Evolutionary conservation across 2,113 vertebrate genomes (phyloP), one percentile per base, ranked within the genome.

Genomic region (Sturnira hondurensis): DNA sequence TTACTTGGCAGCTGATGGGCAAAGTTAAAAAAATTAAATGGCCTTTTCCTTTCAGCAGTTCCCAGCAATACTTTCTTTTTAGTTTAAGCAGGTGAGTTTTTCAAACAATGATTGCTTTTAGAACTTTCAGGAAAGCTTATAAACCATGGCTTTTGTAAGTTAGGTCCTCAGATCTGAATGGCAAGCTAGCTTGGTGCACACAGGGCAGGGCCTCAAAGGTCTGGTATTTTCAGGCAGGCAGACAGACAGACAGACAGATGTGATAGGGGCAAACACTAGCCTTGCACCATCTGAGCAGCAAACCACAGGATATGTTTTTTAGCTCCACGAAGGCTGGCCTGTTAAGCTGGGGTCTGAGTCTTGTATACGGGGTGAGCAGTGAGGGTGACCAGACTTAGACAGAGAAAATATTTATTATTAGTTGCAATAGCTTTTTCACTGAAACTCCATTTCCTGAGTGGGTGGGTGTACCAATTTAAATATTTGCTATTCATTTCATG

Each of bases 1-100:
- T 98, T 97, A 92, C 94, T 98, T 98, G 98, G 97, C 97, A 98
- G 96, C 97, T 98, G 92, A 97, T 96, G 61, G 14, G 96, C 93
- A 97, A 98, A 92, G 96, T 97, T 50, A 67, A 91, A 97, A 97
- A 70, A 98, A 94, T 95, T 95, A 98, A 92, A 97, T 97, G 73
- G 91, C 63, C 86, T 96, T 96, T 47, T 54, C 87, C 96, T 97
- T 96, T 96, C 97, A 93, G 76, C 50, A 98, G 96, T 95, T 95
- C 68, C 92, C 98, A 97, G 97, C 97, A 96, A 31, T 87, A 93
- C 56, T 97, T 95, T 89, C 93, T 84, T 92, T 97, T 97, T 97
- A 96, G 98, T 98, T 98, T 97, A 98, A 98, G 80, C 83, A 97
- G 84, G 97, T 97, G 93, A 97, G 89, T 96, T 86, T 97, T 88